A percentile compares a stretch with the other conserved stretches of the same genome.
Conservation (phyloP, 2,797 vertebrate species). For the Tokudaia muenninki region DNA sequence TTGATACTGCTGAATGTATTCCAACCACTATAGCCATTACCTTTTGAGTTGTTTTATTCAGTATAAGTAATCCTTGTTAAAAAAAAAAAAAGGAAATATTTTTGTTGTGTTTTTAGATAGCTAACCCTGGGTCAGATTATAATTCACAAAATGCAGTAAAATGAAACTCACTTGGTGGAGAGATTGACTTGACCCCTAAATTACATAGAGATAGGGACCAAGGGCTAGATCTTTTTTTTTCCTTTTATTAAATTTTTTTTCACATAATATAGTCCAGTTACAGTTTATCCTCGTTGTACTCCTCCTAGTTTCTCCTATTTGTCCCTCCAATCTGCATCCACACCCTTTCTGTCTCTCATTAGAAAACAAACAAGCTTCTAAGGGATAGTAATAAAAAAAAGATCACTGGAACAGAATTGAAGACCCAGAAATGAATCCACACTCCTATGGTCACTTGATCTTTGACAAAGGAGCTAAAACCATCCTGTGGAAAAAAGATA, state of each 20-base stretch:
- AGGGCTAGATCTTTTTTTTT: not conserved
- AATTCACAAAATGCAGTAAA: not conserved
- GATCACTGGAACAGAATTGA: too few species aligned
- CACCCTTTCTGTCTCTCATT: not conserved
- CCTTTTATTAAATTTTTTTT: not conserved
- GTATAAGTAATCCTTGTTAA: conserved; percentile 17
- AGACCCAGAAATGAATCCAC: too few species aligned
- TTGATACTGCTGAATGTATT: not conserved
- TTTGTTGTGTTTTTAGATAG: conserved; percentile 24
- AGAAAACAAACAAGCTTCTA: not conserved
- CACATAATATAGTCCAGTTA: not conserved
- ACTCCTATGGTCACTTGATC: too few species aligned
- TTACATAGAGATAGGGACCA: not conserved
- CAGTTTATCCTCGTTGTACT: not conserved
- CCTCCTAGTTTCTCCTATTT: not conserved
- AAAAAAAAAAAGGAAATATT: not conserved
- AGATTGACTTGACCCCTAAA: conserved; percentile 33
- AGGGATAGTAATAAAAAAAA: not conserved
- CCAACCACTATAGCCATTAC: not conserved
- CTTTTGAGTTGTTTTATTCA: conserved; percentile 45
- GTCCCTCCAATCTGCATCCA: too few species aligned
- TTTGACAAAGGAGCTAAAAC: too few species aligned
- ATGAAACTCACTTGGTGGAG: conserved; percentile 12
- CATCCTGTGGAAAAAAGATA: too few species aligned
- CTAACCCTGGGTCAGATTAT: conserved; percentile 34